Evolutionary conservation across 2,797 vertebrate genomes (phyloP).

Genomic region (Hemitrygon akajei): DNA sequence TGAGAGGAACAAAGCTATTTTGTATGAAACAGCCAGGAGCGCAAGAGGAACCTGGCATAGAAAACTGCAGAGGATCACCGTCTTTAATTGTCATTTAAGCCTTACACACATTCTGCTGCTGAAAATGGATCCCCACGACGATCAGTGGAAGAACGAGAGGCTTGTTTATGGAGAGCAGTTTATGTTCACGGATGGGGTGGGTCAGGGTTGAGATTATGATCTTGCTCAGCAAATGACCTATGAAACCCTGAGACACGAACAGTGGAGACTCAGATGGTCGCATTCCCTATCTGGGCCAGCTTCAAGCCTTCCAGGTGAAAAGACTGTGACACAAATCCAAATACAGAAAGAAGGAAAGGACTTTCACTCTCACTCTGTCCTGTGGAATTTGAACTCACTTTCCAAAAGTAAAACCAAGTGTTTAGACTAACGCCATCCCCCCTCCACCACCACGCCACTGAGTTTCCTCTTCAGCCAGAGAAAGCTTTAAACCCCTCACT

Average conservation of each 20-base stretch:
- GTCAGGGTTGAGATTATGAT: background rate
- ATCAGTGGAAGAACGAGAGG: background rate
- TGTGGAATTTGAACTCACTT: slow-evolving; percentile 3
- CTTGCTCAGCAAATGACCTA: background rate
- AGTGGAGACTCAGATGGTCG: background rate
- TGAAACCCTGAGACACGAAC: background rate
- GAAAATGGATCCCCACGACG: background rate
- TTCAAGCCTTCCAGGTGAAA: background rate
- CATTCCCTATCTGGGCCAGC: background rate
- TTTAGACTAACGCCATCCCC: background rate
- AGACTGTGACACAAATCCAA: background rate
- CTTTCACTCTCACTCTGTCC: background rate
- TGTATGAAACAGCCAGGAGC: background rate
- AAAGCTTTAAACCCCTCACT: background rate
- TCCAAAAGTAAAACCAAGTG: background rate
- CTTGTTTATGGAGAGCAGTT: background rate
- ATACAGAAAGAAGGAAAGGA: background rate
- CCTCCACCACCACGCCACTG: background rate
- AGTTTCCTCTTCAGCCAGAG: background rate
- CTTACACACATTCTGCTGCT: background rate
- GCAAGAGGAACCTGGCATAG: background rate
- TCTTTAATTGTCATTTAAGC: slow-evolving; percentile 21
- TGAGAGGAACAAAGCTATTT: background rate
- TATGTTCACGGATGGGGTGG: background rate
- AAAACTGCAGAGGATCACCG: background rate